Base-by-base conservation (phyloP, 2,888 invertebrate genomes). In the Yponomeuta sedellus region DNA sequence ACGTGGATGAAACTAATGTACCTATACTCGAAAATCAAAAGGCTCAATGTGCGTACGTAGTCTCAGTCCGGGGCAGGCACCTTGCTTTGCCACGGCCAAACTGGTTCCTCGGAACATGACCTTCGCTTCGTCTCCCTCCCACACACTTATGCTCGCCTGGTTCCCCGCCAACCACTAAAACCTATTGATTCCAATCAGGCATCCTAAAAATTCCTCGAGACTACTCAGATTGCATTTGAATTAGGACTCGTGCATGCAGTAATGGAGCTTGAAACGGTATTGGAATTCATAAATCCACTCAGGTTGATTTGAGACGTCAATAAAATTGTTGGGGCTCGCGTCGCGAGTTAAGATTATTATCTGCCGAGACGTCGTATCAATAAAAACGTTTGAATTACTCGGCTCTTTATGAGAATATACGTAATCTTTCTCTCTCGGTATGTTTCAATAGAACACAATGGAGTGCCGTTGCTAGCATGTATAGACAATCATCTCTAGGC, bases 1-100 rank as follows among this genome's bases (percentile, higher is more conserved):
- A n/a, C n/a, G n/a, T n/a, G n/a, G n/a, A n/a, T n/a, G n/a, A n/a
- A n/a, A n/a, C n/a, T n/a, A n/a, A n/a, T n/a, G 34, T 34, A 34
- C 34, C 34, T 2, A 34, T 34, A 34, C 34, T 34, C 6, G 34
- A 34, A 34, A 8, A 5, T 8, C 34, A 34, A 34, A 34, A 25
- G 0, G 34, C 34, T 34, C 34, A 34, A 34, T 34, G 65, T 25
- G 25, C 25, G 25, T 25, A 25, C 25, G 25, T 58, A 25, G 25
- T 34, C 66, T 22, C 19, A 58, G 58, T 64, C 64, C 57, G 85
- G 83, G 82, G 75, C 76, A 81, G 83, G 87, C 90, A 89, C 89
- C 88, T 90, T 89, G 88, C 85, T 77, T 75, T 79, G 81, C 82
- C 83, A 86, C 79, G 80, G 79, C 44, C 79, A 86, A 90, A 91